phyloP scores from a whole-genome alignment of 2,888 invertebrate genomes.

The Drosophila greeni region DNA sequence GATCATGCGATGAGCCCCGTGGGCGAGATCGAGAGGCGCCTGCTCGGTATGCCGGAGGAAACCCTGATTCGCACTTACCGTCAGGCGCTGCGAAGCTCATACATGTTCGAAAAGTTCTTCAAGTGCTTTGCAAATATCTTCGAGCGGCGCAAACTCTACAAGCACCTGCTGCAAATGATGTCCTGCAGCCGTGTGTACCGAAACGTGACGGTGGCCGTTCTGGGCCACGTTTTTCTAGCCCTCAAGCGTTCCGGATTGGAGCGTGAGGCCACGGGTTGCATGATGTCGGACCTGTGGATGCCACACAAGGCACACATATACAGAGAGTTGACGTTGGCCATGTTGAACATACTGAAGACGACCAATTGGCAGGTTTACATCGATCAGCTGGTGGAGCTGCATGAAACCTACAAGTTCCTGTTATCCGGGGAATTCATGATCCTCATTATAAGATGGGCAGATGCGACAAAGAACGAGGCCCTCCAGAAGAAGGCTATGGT shows the following conservation, averaged over 20 bases:
- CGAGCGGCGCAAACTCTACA: conserved; percentile 12
- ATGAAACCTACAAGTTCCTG: conserved; percentile 11
- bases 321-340: not conserved
- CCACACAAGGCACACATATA: conserved; percentile 4
- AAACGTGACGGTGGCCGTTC: not conserved
- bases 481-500: not conserved
- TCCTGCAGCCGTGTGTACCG: conserved; percentile 41
- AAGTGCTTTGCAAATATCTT: conserved; percentile 34
- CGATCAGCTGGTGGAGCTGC: conserved; percentile 15
- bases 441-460: conserved; percentile 8
- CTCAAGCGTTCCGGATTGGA: conserved; percentile 3
- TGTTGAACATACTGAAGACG: conserved; percentile 35
- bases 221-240: conserved; percentile 11
- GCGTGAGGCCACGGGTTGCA: not conserved
- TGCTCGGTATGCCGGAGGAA: conserved; percentile 10
- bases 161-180: conserved; percentile 40
- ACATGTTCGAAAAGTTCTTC: conserved; percentile 40
- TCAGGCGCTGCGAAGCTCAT: conserved; percentile 12
- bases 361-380: conserved; percentile 50
- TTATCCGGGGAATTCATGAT: conserved; percentile 31
- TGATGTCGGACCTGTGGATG: conserved; percentile 53
- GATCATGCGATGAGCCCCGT: conserved; percentile 29
- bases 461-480: not conserved
- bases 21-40: conserved; percentile 33
- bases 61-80: conserved; percentile 13